Evolutionary conservation across 2,797 vertebrate genomes (phyloP).

Genomic region (Capromys pilorides): DNA sequence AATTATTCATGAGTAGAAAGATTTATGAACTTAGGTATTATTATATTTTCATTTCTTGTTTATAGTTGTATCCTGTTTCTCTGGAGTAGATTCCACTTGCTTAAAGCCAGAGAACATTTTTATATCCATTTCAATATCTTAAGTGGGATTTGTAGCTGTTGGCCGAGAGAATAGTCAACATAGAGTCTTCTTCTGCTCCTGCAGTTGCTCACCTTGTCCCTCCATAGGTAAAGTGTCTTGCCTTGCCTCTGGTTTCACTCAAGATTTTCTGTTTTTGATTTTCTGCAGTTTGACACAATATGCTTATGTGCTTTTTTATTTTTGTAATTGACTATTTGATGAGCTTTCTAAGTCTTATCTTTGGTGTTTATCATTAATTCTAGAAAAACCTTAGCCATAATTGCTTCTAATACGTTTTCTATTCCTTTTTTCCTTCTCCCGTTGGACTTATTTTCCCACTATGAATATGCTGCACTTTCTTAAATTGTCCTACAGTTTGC

Average conservation of each 20-base stretch:
- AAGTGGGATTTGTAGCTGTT: not conserved
- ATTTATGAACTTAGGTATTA: not conserved
- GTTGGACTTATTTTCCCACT: not conserved
- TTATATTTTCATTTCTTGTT: not conserved
- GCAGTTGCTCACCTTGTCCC: not conserved
- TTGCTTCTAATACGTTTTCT: not conserved
- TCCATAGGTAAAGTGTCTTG: not conserved
- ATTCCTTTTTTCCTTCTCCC: not conserved
- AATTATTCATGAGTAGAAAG: not conserved
- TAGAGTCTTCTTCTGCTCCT: not conserved
- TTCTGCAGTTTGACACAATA: not conserved
- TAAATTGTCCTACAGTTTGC: not conserved
- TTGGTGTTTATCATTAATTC: not conserved
- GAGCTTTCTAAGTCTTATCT: not conserved
- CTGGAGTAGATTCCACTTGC: not conserved
- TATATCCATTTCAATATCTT: not conserved
- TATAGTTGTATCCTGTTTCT: not conserved
- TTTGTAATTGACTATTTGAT: not conserved
- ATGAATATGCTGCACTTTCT: not conserved
- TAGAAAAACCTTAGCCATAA: not conserved
- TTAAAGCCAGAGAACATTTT: not conserved
- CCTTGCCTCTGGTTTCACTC: not conserved
- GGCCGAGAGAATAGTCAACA: not conserved
- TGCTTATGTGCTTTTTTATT: not conserved
- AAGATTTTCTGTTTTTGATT: not conserved